Base-by-base conservation (phyloP, 2,113 vertebrate genomes). In the Jaculus jaculus region DNA sequence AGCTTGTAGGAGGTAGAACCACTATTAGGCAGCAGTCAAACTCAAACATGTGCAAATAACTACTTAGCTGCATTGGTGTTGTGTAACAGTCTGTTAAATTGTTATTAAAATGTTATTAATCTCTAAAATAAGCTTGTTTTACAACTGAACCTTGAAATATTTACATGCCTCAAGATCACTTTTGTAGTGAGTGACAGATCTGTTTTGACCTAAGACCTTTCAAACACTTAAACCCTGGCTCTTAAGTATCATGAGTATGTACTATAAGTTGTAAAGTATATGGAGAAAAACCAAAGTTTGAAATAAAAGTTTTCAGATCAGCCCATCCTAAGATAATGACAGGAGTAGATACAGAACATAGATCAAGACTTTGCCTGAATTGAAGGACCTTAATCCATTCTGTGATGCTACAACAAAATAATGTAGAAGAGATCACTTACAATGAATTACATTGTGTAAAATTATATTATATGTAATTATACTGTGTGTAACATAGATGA, bases 171-270 rank as follows among this genome's bases (percentile, higher is more conserved):
- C 73, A 90, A 42, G 24, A 61, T 32, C 63, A 82, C 32, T 81
- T 63, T 11, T 58, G 71, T 39, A 68, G 3, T 58, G 26, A 86
- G 15, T 66, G 71, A 61, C 20, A 82, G n/a, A 37, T 68, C 15
- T 85, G 11, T 71, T 85, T 87, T 74, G 60, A 94, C 81, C 15
- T 37, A 37, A 28, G 42, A 15, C 68, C 58, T 54, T 58, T 84
- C 42, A 91, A 85, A 81, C 7, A 61, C 13, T 20, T 24, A 37
- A 39, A 18, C 12, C 21, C 28, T 84, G 21, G 65, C 61, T 47
- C 90, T 92, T 81, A 63, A 87, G 65, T 84, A 89, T 92, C 73
- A 84, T 92, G 11, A 89, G 28, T 39, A 90, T 39, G 20, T 39
- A n/a, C 20, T 6, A 84, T 58, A 84, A 80, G 69, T 71, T 75